Percentiles rank a stretch among this genome's conserved stretches.
Conservation (phyloP, 2,888 invertebrate genomes). For the Lithophane ornitopus region DNA sequence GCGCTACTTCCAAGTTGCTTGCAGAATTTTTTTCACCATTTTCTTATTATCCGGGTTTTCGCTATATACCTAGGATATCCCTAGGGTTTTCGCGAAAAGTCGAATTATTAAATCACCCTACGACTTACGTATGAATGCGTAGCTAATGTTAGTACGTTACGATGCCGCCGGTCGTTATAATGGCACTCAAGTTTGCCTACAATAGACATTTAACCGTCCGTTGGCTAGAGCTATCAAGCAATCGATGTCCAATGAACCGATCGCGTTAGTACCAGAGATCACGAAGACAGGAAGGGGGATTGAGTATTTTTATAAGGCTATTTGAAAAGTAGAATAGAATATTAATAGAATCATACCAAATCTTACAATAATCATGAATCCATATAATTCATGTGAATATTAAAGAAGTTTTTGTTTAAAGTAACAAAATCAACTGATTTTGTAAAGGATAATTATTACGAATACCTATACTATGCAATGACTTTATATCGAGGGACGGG, state of each 20-base stretch:
- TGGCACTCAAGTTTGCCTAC: constrained; percentile 24
- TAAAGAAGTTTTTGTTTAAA: background rate
- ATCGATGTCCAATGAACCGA: constrained; percentile 13
- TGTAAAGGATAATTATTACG: background rate
- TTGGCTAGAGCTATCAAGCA: constrained; percentile 21
- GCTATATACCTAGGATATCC: no score
- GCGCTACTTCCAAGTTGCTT: no score
- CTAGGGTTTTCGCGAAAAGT: no score
- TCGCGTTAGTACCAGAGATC: background rate
- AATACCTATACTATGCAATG: background rate
- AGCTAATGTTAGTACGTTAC: constrained; percentile 10
- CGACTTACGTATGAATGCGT: background rate
- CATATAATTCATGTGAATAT: background rate
- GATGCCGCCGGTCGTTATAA: constrained; percentile 25
- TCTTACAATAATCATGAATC: background rate
- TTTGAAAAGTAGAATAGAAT: background rate
- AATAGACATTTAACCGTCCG: constrained; percentile 31
- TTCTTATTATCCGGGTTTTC: no score
- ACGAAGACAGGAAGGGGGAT: background rate
- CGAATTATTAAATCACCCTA: no score
- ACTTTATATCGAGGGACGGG: no score
- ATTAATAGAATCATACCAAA: background rate
- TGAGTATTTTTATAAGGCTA: background rate
- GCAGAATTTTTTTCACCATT: no score
- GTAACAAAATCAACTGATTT: background rate